Evolutionary conservation across 1,140 invertebrate genomes (phyloP).

Genomic region (Diabrotica undecimpunctata): DNA sequence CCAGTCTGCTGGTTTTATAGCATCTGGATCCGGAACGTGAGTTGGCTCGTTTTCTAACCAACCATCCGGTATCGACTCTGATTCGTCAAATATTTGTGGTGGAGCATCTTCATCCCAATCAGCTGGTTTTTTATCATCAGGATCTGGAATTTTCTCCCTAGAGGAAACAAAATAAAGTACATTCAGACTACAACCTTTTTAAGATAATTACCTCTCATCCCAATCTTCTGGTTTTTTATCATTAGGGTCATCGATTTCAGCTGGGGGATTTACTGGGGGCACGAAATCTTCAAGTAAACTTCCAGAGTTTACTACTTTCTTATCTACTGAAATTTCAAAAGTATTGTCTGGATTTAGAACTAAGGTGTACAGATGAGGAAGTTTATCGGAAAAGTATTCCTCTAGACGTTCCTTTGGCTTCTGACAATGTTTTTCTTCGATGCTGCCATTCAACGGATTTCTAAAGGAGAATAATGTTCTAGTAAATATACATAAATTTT

Average conservation of each 20-base stretch:
- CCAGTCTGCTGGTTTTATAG: conserved; percentile 91
- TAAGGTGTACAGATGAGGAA: conserved; percentile 92
- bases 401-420: conserved; percentile 82
- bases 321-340: conserved; percentile 67
- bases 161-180: neutral
- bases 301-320: conserved; percentile 79
- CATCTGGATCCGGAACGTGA: conserved; percentile 83
- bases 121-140: conserved; percentile 80
- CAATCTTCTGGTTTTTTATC: conserved; percentile 90
- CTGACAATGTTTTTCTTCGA: conserved; percentile 89
- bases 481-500: neutral
- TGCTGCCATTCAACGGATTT: conserved; percentile 87
- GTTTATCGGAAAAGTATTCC: conserved; percentile 90
- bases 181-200: neutral
- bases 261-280: conserved; percentile 91
- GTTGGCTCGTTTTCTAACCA: conserved; percentile 93
- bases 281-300: conserved; percentile 84
- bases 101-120: conserved; percentile 96
- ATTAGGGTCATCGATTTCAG: conserved; percentile 91
- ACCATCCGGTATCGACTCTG: conserved; percentile 82
- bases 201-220: conserved; percentile 68
- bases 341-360: conserved; percentile 86
- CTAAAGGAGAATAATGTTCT: neutral
- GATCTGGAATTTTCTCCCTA: conserved; percentile 89
- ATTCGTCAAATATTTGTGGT: conserved; percentile 82